phyloP scores from a whole-genome alignment of 1,140 invertebrate species.

The Lepidotrigona ventralis region DNA sequence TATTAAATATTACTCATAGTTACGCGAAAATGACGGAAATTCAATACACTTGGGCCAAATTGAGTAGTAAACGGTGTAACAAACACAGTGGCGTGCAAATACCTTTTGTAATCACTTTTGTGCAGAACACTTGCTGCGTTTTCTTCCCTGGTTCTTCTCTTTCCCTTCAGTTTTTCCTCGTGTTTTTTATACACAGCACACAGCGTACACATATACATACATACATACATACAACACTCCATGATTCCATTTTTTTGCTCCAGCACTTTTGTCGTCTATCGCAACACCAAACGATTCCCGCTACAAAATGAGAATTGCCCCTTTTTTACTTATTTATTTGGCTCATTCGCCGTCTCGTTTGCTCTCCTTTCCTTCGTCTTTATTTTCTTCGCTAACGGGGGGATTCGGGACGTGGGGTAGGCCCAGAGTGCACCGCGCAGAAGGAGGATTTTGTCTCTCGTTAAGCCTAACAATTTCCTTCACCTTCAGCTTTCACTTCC shows the following conservation, averaged over 20 bases:
- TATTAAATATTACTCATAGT: too few relatives aligned
- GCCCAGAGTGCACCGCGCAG: conserved; percentile 34
- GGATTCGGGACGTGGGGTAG: not conserved
- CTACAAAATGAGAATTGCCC: conserved; percentile 51
- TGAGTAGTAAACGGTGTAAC: too few relatives aligned
- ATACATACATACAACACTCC: conserved; percentile 31
- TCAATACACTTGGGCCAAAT: too few relatives aligned
- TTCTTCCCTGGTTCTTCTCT: not conserved
- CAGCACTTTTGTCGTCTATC: conserved; percentile 66
- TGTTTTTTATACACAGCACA: not conserved
- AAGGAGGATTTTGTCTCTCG: conserved; percentile 34
- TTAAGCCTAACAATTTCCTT: conserved; percentile 7
- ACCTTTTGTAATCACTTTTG: too few relatives aligned
- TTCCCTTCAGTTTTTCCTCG: not conserved
- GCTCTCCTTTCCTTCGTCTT: not conserved
- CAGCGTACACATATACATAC: conserved; percentile 21
- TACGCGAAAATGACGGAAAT: too few relatives aligned
- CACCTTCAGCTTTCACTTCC: not conserved
- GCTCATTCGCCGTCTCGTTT: not conserved
- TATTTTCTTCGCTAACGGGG: not conserved
- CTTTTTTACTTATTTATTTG: not conserved
- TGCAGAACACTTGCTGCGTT: conserved; percentile 8
- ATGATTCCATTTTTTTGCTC: conserved; percentile 51
- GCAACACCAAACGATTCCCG: conserved; percentile 63
- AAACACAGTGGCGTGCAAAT: too few relatives aligned